Percentiles rank a stretch among this genome's conserved stretches.
These are phyloP conservation scores for Daubentonia madagascariensis DNA, from an alignment of 2,113 vertebrate genomes.

Conservation along the genomic window DNA sequence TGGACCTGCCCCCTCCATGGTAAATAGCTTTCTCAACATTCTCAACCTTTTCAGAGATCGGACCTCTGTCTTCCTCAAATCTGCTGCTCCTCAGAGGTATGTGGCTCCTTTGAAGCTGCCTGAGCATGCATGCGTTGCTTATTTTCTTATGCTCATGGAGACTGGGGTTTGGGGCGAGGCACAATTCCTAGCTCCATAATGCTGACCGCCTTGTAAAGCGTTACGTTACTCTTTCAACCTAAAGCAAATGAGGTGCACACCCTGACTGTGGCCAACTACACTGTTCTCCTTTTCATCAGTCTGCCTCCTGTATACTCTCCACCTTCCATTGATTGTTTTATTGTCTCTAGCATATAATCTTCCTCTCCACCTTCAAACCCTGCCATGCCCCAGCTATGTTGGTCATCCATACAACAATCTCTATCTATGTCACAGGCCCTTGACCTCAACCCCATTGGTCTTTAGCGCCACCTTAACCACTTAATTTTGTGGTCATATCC, in stretches of 20 bases:
- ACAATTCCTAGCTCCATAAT: too few species aligned
- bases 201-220: background rate
- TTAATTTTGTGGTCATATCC: background rate
- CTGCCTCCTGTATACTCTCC: too few species aligned
- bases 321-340: background rate
- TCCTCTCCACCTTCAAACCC: background rate
- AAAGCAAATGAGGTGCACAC: background rate
- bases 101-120: background rate
- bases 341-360: background rate
- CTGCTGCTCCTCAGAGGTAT: background rate
- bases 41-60: background rate
- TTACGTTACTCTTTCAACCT: too few species aligned
- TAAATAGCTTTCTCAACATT: background rate
- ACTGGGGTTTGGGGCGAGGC: background rate
- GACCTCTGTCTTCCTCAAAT: background rate
- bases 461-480: background rate
- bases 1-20: fast-evolving
- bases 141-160: background rate
- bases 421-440: background rate
- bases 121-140: background rate
- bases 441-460: background rate
- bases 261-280: background rate
- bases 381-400: background rate
- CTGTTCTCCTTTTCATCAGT: background rate
- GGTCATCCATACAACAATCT: background rate